Conservation (phyloP, 2,888 invertebrate species). For the Acrobasis repandana region DNA sequence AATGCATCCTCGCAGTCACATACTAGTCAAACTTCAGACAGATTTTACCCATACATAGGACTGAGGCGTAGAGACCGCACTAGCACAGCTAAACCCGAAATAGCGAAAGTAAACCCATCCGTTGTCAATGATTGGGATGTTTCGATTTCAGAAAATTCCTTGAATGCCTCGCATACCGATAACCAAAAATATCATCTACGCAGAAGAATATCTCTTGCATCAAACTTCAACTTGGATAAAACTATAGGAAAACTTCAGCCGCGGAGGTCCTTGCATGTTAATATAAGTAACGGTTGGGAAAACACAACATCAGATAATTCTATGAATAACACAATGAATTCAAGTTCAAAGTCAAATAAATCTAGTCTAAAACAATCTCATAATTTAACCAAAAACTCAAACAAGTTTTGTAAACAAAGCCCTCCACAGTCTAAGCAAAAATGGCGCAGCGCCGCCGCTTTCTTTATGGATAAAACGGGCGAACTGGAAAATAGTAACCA, state of each 20-base stretch:
- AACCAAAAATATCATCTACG: slow-evolving; percentile 59
- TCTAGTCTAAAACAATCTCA: slow-evolving; percentile 50
- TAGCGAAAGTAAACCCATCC: slow-evolving; percentile 43
- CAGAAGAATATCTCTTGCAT: slow-evolving; percentile 62
- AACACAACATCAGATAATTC: slow-evolving; percentile 60
- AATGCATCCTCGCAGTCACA: slow-evolving; percentile 78
- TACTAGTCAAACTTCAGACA: slow-evolving; percentile 62
- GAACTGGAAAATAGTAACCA: slow-evolving; percentile 68
- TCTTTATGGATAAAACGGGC: slow-evolving; percentile 78
- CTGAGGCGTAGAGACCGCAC: slow-evolving; percentile 74
- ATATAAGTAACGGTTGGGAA: slow-evolving; percentile 57
- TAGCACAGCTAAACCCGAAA: slow-evolving; percentile 56
- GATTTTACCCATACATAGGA: slow-evolving; percentile 80
- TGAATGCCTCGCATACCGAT: slow-evolving; percentile 52
- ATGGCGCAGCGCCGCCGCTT: slow-evolving; percentile 82
- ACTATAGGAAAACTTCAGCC: slow-evolving; percentile 57
- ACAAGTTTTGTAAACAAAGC: slow-evolving; percentile 49
- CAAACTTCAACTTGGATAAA: slow-evolving; percentile 61
- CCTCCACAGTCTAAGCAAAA: slow-evolving; percentile 60
- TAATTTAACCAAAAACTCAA: slow-evolving; percentile 48
- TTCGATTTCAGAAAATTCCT: slow-evolving; percentile 49
- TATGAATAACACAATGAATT: slow-evolving; percentile 53
- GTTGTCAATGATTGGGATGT: slow-evolving; percentile 57
- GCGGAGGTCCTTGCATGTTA: slow-evolving; percentile 66
- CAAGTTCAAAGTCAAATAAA: slow-evolving; percentile 51